Conservation (phyloP, 2,888 invertebrate species). For the Heliconius sara region DNA sequence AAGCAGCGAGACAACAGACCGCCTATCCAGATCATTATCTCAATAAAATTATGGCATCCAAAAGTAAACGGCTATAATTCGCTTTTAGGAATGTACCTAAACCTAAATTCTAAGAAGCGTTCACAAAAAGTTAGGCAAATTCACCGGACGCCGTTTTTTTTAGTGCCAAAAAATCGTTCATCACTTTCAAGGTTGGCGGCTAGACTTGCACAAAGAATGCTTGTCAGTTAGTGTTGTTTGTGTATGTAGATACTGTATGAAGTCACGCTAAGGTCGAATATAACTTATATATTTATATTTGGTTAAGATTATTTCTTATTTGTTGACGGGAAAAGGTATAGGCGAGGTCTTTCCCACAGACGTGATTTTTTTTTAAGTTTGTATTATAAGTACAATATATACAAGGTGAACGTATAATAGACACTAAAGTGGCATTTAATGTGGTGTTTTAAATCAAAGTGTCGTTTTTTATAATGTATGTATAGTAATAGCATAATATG, state of each 20-base stretch:
- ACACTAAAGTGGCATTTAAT: conserved; percentile 10
- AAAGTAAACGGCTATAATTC: conserved; percentile 69
- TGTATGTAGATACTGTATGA: conserved; percentile 63
- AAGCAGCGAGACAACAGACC: conserved; percentile 49
- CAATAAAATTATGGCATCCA: conserved; percentile 75
- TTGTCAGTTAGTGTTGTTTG: conserved; percentile 71
- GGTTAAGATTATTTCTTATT: conserved; percentile 71
- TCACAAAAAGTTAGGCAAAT: conserved; percentile 81
- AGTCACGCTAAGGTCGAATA: conserved; percentile 79
- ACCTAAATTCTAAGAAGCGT: conserved; percentile 73
- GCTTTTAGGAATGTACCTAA: conserved; percentile 70
- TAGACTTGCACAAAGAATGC: conserved; percentile 81
- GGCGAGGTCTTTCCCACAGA: conserved; percentile 50
- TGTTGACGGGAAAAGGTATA: conserved; percentile 48
- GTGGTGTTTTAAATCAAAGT: conserved; percentile 12
- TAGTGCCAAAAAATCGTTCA: conserved; percentile 76
- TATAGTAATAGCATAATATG: background rate
- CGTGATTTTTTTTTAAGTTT: conserved; percentile 31
- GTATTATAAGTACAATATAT: conserved; percentile 9
- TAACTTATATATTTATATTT: conserved; percentile 65
- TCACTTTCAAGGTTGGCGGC: conserved; percentile 77
- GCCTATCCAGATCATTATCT: conserved; percentile 70
- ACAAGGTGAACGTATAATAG: conserved; percentile 29
- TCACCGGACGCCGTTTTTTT: conserved; percentile 79
- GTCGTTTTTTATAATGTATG: conserved; percentile 3